Conservation (phyloP, 2,113 vertebrate species). For the Rhinopithecus roxellana region DNA sequence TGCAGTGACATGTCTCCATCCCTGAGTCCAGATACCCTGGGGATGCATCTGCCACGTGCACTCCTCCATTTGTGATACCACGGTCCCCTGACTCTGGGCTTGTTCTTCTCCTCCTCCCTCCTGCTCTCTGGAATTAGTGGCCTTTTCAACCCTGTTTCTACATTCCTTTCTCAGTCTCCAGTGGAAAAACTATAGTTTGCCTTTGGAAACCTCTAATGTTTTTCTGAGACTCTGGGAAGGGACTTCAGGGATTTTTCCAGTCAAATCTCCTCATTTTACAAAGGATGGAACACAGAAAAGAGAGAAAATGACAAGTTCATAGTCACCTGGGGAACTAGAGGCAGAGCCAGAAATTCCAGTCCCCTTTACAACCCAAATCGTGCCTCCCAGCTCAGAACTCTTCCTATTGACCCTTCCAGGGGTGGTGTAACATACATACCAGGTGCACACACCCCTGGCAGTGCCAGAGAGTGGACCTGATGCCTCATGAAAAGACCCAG, state of each 20-base stretch:
- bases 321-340: background rate
- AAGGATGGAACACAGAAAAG: background rate
- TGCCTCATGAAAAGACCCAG: background rate
- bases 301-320: background rate
- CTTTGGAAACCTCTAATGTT: background rate
- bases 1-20: rapidly evolving
- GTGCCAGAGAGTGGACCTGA: background rate
- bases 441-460: background rate
- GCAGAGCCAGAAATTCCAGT: background rate
- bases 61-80: too few relatives aligned
- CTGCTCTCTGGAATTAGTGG: background rate
- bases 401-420: background rate
- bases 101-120: background rate
- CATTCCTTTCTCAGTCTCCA: background rate
- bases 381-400: background rate
- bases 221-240: background rate
- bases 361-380: background rate
- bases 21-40: too few relatives aligned
- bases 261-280: background rate
- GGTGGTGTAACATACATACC: rapidly evolving
- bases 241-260: background rate
- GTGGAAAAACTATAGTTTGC: background rate
- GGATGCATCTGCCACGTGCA: background rate
- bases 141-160: background rate
- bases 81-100: background rate